A percentile compares a stretch with the other conserved stretches of the same genome.
These are phyloP conservation scores for Mimumesa dahlbomi DNA, from an alignment of 2,888 invertebrate species.

Conservation along the genomic window DNA sequence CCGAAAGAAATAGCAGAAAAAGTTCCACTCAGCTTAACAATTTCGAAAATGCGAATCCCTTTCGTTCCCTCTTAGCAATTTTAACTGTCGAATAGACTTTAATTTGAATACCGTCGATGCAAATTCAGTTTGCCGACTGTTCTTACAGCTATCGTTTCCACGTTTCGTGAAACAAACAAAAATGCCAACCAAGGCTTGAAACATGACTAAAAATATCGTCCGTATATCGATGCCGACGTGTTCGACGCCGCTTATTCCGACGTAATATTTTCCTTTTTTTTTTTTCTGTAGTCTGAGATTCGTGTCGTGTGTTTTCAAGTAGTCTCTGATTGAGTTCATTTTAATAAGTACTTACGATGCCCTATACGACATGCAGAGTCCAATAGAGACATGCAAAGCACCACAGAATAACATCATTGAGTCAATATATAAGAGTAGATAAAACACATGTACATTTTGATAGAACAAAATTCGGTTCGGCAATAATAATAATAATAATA, in stretches of 20 bases:
- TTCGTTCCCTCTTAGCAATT: constrained; percentile 4
- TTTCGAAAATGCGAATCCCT: no score
- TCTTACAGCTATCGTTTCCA: constrained; percentile 45
- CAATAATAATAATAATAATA: no score
- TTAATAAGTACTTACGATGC: constrained; percentile 79
- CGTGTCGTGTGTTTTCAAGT: constrained; percentile 64
- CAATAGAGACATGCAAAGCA: constrained; percentile 80
- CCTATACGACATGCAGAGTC: constrained; percentile 80
- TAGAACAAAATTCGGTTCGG: constrained; percentile 49
- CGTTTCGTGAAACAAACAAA: constrained; percentile 21
- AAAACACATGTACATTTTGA: constrained; percentile 73
- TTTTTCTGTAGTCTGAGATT: constrained; percentile 15
- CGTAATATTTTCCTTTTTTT: no score
- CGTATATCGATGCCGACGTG: constrained; percentile 31
- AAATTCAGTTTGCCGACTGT: no score
- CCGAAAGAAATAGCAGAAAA: no score
- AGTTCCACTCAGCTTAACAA: no score
- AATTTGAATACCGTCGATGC: no score
- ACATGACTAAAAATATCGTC: constrained; percentile 51
- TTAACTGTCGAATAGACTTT: constrained; percentile 4
- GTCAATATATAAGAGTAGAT: constrained; percentile 75
- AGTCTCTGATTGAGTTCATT: constrained; percentile 68
- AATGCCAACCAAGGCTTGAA: constrained; percentile 33
- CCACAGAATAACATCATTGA: constrained; percentile 79
- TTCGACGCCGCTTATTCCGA: constrained; percentile 10